Evolutionary conservation across 2,888 invertebrate species (phyloP), one percentile per base, ranked within the genome.

Genomic region (Hydriomena furcata): DNA sequence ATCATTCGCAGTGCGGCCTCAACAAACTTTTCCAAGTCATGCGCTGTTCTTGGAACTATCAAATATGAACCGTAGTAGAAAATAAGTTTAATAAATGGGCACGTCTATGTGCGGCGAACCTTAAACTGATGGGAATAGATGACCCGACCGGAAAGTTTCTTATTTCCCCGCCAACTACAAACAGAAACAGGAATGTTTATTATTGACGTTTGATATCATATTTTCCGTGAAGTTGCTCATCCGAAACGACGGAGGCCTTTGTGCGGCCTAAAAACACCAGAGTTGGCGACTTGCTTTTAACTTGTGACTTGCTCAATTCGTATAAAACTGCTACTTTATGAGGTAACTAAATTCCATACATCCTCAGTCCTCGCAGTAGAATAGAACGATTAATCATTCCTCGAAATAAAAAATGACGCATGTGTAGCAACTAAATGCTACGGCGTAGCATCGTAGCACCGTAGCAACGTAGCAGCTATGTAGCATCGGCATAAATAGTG

Each of bases 81-180:
- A 61, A 61, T 61, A 61, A 61, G 59, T 61, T 57, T 54, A 58
- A 59, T 58, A 59, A 61, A 61, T 61, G 61, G 59, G 48, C 53
- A 50, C 43, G 55, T 49, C 51, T 52, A 52, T 62, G 67, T 67
- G 68, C 64, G 58, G 59, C 60, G 64, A 68, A 63, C 67, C 66
- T 65, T 63, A 61, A 58, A 68, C 62, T 66, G 73, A 76, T 76
- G 65, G 69, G 65, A 67, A 70, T 61, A 66, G 68, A 73, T 75
- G 71, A 66, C 70, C 73, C 66, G 56, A 62, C 66, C 68, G 71
- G 68, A 71, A 71, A 76, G 65, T 74, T 74, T 69, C 69, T 67
- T 66, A 69, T 73, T 70, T 71, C 67, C 68, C 70, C 65, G 58
- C 60, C 61, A 66, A 72, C 72, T 76, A 79, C 79, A 78, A 70